Conservation (phyloP, 1,140 invertebrate species). For the Sesamia nonagrioides region DNA sequence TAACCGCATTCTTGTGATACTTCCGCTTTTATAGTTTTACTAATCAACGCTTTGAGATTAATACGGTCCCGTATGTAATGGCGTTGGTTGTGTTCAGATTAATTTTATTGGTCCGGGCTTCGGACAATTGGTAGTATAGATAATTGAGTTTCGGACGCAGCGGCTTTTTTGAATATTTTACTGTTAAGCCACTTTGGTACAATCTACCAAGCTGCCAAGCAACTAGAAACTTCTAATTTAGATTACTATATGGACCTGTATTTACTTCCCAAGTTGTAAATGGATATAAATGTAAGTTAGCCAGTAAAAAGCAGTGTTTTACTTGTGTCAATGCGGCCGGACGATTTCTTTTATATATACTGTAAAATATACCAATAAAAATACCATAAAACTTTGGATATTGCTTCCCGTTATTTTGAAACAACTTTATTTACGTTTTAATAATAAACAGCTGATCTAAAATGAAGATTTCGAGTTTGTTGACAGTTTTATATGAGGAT, state of each 20-base stretch:
- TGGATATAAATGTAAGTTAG: slow-evolving; percentile 13
- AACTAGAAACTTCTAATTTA: slow-evolving; percentile 61
- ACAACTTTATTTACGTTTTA: slow-evolving; percentile 46
- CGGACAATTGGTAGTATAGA: slow-evolving; percentile 72
- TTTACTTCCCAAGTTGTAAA: slow-evolving; percentile 39
- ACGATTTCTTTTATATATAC: slow-evolving; percentile 37
- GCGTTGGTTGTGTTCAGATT: slow-evolving; percentile 79
- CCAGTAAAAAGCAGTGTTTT: slow-evolving; percentile 31
- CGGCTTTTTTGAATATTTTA: slow-evolving; percentile 67
- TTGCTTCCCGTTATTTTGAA: slow-evolving; percentile 22
- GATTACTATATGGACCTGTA: slow-evolving; percentile 63
- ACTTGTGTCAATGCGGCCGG: slow-evolving; percentile 23
- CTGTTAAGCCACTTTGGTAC: slow-evolving; percentile 69
- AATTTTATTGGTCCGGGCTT: slow-evolving; percentile 73
- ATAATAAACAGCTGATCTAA: slow-evolving; percentile 45
- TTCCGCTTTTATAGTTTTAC: slow-evolving; percentile 87
- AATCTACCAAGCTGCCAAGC: slow-evolving; percentile 53
- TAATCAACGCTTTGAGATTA: slow-evolving; percentile 86
- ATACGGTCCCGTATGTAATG: slow-evolving; percentile 82
- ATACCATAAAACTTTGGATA: slow-evolving; percentile 47
- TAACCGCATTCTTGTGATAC: slow-evolving; percentile 86
- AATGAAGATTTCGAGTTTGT: slow-evolving; percentile 8
- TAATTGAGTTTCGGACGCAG: slow-evolving; percentile 70
- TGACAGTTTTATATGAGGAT: not conserved
- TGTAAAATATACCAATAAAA: slow-evolving; percentile 50